Evolutionary conservation across 2,113 vertebrate genomes (phyloP), one percentile per base, ranked within the genome.

Genomic region (Halcyon senegalensis): DNA sequence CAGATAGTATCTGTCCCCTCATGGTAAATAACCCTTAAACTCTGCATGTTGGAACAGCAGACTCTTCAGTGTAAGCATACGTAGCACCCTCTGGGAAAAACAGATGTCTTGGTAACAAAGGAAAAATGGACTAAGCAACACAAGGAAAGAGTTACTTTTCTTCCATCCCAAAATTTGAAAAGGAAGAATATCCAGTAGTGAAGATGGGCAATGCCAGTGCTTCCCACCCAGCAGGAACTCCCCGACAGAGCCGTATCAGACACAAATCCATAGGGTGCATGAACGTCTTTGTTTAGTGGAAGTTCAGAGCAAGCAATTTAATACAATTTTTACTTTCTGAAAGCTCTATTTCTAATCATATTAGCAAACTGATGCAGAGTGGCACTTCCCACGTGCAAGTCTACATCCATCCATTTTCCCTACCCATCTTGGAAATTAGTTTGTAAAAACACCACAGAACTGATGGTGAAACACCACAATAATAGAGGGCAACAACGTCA

Each of bases 161-260:
- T 75, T 84, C 41, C 69, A n/a, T 56, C 20, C 4, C 35, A n/a
- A 67, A 89, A 92, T 68, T 17, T 67, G 46, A 78, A 66, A 3
- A 44, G 43, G 35, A 19, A 73, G 10, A 83, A 48, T 16, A 64
- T 15, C 11, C 28, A 68, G 8, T 1, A 87, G 44, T 11, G 82
- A 87, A 78, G 60, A 44, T 11, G 1, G 9, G 4, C 14, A 33
- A 11, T 1, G 14, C 18, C 44, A 69, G 43, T 28, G 48, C 53
- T 72, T 50, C 31, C 35, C 8, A 18, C 9, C 18, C 31, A 58
- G 77, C 43, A 90, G 80, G 39, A 79, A 31, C 21, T 59, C n/a
- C 48, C 58, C 7, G 56, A 8, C 5, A 7, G 20, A 59, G 58
- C 20, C 75, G 64, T 35, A 48, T 17, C 0, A 0, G 24, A 6